Base-by-base conservation (phyloP, 2,888 invertebrate species). In the Chouioia cunea region DNA sequence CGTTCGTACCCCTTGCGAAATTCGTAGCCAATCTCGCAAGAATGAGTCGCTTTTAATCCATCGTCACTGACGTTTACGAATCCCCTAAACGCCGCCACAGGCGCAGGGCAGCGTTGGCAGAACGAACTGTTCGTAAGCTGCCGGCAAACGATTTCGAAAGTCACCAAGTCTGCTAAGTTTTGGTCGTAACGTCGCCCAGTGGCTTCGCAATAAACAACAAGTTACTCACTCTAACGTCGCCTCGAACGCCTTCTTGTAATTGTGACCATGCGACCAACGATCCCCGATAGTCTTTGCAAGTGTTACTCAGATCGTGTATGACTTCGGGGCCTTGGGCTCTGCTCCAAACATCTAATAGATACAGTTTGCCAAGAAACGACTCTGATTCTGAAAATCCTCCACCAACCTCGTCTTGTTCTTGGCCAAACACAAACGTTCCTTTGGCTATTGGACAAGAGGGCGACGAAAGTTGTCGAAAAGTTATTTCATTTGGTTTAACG, bases 321-420 rank as follows among this genome's bases (percentile, higher is more conserved):
- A 88, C 86, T 2, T 83, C 78, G 0, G 83, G 76, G 0, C 82
- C 79, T 18, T 91, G 80, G 62, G 86, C 82, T 52, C 78, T 79
- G 52, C 88, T 87, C 91, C 92, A 92, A 47, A 92, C 80, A 78
- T 92, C 90, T 4, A 92, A 79, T 71, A 88, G 86, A 1, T 89
- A 87, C 70, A 92, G 83, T 74, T 87, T 87, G 2, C 92, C 92
- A n/a, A 91, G 82, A 79, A 91, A 92, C 0, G 92, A 89, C 83
- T 92, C 92, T 0, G 89, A 87, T 74, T 89, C 88, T 75, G 90
- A 91, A 79, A 92, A 92, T 66, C 87, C 88, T 2, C 91, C 90
- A 0, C 90, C 90, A 4, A 89, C 73, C 10, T 84, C 80, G 78
- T 92, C 91, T 80, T 92, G 92, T 77, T 92, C 92, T 84, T 92